Evolutionary conservation across 2,888 invertebrate species (phyloP).

Genomic region (Tubulanus polymorphus): DNA sequence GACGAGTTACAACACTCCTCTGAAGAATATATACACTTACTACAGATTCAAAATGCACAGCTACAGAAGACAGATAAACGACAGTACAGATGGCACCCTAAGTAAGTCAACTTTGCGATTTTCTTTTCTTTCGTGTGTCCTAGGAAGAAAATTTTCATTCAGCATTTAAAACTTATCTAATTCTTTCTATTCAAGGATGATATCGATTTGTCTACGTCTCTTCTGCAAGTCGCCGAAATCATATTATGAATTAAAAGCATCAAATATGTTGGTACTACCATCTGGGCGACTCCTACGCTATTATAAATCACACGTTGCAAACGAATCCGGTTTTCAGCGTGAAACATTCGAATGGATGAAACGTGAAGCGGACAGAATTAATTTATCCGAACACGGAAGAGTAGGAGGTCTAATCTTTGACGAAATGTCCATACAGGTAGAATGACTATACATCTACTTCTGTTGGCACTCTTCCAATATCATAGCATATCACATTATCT

Average conservation of each 20-base stretch:
- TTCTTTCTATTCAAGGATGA: neutral
- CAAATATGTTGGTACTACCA: neutral
- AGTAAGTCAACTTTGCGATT: too few relatives aligned
- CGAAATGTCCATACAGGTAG: neutral
- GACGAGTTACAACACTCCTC: too few relatives aligned
- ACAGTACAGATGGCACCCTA: too few relatives aligned
- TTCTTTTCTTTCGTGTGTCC: too few relatives aligned
- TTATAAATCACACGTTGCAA: neutral
- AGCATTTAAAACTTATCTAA: too few relatives aligned
- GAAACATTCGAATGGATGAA: neutral
- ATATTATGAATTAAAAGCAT: neutral
- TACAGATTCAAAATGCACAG: too few relatives aligned
- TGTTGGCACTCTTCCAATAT: neutral
- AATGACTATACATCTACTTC: neutral
- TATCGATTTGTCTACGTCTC: neutral
- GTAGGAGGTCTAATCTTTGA: neutral
- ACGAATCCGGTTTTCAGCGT: neutral
- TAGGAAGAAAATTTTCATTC: too few relatives aligned
- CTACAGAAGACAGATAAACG: too few relatives aligned
- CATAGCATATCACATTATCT: neutral
- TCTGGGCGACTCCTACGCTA: neutral
- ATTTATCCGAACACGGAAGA: neutral
- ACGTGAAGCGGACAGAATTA: neutral
- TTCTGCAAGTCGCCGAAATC: neutral
- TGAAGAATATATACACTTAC: too few relatives aligned